Evolutionary conservation across 2,797 vertebrate genomes (phyloP).

Genomic region (Coilia nasus): DNA sequence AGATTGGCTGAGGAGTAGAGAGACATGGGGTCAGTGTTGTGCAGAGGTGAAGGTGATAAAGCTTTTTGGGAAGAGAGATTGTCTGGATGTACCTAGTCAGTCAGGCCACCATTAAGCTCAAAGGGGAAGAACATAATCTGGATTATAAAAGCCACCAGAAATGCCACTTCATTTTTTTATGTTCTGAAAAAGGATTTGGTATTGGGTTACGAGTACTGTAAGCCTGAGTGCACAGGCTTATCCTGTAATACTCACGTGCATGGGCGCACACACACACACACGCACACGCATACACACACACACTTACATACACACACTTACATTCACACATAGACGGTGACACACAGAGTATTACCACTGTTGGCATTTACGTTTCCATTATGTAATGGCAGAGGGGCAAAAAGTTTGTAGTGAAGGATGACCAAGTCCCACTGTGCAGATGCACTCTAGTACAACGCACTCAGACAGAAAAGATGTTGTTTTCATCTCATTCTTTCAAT

Average conservation of each 20-base stretch:
- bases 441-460: no score
- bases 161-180: background rate
- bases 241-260: background rate
- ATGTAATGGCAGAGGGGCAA: background rate
- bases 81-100: background rate
- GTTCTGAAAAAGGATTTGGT: background rate
- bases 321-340: background rate
- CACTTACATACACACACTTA: background rate
- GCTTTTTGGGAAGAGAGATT: background rate
- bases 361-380: background rate
- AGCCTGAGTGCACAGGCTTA: background rate
- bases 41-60: background rate
- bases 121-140: background rate
- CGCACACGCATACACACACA: background rate
- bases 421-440: no score
- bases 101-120: background rate
- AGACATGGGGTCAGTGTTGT: background rate
- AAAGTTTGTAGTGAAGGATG: background rate
- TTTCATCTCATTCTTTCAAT: background rate
- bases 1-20: background rate
- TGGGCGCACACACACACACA: background rate
- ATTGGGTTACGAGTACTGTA: background rate
- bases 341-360: no score
- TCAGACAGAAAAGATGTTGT: no score
- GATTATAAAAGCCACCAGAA: conserved; percentile 15